phyloP scores from a whole-genome alignment of 2,113 vertebrate genomes.

The Trogon melanurus region DNA sequence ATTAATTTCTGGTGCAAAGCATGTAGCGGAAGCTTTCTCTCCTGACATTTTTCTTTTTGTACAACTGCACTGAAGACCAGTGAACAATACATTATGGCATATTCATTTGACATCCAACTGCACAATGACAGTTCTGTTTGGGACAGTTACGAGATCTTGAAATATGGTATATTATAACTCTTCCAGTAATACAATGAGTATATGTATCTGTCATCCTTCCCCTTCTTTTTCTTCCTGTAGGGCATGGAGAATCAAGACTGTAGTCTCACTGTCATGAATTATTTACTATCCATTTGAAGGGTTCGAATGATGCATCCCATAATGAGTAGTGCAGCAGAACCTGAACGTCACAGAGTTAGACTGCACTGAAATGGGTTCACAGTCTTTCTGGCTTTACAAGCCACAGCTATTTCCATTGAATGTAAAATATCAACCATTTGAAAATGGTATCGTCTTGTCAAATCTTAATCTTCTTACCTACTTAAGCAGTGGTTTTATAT shows the following conservation, averaged over 20 bases:
- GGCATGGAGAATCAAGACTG: not conserved
- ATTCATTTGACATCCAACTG: not conserved
- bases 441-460: slow-evolving; percentile 40
- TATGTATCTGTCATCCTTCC: not conserved
- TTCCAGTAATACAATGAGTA: not conserved
- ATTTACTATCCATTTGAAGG: not conserved
- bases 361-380: not conserved
- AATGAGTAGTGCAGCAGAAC: not conserved
- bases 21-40: not conserved
- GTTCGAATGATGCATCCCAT: not conserved
- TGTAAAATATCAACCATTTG: slow-evolving; percentile 20
- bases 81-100: not conserved
- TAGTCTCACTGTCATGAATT: not conserved
- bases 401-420: not conserved
- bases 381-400: not conserved
- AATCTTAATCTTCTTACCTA: slow-evolving; percentile 48
- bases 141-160: not conserved
- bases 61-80: not conserved
- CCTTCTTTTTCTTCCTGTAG: not conserved
- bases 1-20: not conserved
- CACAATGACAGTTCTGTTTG: not conserved
- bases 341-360: not conserved
- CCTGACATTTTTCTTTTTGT: not conserved
- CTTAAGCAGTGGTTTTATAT: slow-evolving; percentile 23
- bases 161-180: not conserved